These are phyloP conservation scores for Aplochiton taeniatus DNA, from an alignment of 2,797 vertebrate species.

Conservation along the genomic window DNA sequence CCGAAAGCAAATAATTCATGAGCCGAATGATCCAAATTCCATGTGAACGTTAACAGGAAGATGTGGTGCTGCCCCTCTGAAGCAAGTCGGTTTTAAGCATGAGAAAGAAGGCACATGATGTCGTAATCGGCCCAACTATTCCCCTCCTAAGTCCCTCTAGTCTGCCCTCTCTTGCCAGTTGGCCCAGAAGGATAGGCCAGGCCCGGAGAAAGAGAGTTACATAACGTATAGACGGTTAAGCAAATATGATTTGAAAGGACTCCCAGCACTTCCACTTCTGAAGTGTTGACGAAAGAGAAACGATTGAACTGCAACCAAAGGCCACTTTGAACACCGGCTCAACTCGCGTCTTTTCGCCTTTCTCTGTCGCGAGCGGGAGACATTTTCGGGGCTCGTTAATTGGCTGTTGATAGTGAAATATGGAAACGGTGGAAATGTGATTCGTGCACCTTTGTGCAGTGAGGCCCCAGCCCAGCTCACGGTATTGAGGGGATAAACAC, in stretches of 20 bases:
- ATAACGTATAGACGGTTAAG: conserved; percentile 40
- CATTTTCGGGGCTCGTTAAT: neutral
- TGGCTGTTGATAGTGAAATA: too few species aligned
- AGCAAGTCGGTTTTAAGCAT: neutral
- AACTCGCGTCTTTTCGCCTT: neutral
- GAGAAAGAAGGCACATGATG: conserved; percentile 35
- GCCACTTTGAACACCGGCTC: conserved; percentile 29
- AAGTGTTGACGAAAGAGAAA: conserved; percentile 32
- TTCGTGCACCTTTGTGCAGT: too few species aligned
- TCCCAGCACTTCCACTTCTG: conserved; percentile 26
- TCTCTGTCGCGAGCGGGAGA: neutral
- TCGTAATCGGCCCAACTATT: conserved; percentile 54
- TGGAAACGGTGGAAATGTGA: too few species aligned
- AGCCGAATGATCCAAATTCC: too few species aligned
- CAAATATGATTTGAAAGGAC: conserved; percentile 39
- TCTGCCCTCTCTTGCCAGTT: neutral
- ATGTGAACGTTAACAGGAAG: neutral
- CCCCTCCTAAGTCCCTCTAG: neutral
- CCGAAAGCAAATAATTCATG: too few species aligned
- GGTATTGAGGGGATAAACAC: too few species aligned
- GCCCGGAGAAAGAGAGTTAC: conserved; percentile 36
- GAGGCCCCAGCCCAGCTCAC: too few species aligned
- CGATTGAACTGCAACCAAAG: conserved; percentile 22
- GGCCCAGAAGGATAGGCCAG: neutral
- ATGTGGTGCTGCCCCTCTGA: neutral